Evolutionary conservation across 2,797 vertebrate species (phyloP), one percentile per base, ranked within the genome.

Genomic region (Vultur gryphus): DNA sequence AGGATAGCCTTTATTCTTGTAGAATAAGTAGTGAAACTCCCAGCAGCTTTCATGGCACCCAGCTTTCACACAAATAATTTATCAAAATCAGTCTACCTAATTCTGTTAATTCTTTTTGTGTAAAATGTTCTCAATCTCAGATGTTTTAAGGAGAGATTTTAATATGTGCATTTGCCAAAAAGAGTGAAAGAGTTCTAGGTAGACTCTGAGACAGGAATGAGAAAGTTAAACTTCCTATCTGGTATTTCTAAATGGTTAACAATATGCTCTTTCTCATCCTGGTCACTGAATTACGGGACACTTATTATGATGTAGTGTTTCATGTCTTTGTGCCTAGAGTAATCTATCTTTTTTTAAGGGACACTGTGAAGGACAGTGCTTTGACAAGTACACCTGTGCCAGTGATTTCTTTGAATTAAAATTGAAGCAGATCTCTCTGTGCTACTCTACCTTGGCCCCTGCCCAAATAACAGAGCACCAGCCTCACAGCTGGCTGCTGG

Each of bases 321-420:
- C 77, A 79, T 37, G 37, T 78, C 61, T 81, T 59, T 81, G 13
- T 29, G 25, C 69, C 70, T 84, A 82, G 39, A 62, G 35, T 66
- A 89, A 83, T 96, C 52, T 55, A 8, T 92, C 87, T 90, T 79
- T 64, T 84, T 89, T 95, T 79, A 85, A 80, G 39, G 35, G 71
- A 55, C 67, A 55, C 35, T 4, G 13, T 55, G 87, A 96, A 96
- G 91, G 87, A 72, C 89, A 92, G 8, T 70, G 51, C 26, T 89
- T 84, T 83, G 39, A 76, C 35, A 85, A 79, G 66, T n/a, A 81
- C 61, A 65, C 39, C 19, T 29, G 39, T 75, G 57, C 41, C 61
- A 49, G 52, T 64, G 76, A 78, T 78, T 86, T 87, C 94, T 88
- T 84, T 67, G 54, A 71, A 72, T 87, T 76, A 72, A 89, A 84